Conservation (phyloP, 2,113 vertebrate genomes). For the Xerus inauris region DNA sequence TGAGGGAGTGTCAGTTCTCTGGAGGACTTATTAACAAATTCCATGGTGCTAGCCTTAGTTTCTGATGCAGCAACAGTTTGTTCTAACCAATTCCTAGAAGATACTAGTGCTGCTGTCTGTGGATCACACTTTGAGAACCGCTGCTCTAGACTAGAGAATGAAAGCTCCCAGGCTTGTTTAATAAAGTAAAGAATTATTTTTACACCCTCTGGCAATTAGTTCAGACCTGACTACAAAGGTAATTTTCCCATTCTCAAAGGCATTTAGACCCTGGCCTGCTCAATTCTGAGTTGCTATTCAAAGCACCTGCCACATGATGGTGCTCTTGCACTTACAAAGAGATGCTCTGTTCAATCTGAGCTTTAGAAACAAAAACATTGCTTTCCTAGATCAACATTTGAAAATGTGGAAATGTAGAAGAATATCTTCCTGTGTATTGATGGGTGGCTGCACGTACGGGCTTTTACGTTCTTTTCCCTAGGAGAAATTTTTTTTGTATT, state of each 20-base stretch:
- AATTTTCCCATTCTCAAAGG: neutral
- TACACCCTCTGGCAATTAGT: neutral
- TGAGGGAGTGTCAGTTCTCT: neutral
- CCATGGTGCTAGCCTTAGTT: neutral
- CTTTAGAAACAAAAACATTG: neutral
- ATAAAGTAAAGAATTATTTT: neutral
- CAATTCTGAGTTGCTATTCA: constrained; percentile 39
- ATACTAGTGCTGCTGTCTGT: neutral
- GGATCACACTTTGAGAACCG: neutral
- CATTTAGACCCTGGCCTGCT: no score
- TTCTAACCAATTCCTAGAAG: neutral
- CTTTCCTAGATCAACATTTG: neutral
- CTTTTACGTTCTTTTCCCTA: neutral
- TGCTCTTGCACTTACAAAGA: constrained; percentile 10
- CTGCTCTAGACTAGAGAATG: neutral
- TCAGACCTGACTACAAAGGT: neutral
- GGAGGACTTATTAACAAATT: no score
- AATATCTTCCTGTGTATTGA: neutral
- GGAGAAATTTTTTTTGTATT: neutral
- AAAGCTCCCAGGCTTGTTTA: neutral
- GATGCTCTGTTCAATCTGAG: neutral
- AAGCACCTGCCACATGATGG: constrained; percentile 25
- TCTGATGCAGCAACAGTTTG: neutral
- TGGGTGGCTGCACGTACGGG: neutral
- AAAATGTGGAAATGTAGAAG: neutral